Conservation (phyloP, 35 echinoderm and acorn worm genomes). For the Ophiothrix spiculata region DNA sequence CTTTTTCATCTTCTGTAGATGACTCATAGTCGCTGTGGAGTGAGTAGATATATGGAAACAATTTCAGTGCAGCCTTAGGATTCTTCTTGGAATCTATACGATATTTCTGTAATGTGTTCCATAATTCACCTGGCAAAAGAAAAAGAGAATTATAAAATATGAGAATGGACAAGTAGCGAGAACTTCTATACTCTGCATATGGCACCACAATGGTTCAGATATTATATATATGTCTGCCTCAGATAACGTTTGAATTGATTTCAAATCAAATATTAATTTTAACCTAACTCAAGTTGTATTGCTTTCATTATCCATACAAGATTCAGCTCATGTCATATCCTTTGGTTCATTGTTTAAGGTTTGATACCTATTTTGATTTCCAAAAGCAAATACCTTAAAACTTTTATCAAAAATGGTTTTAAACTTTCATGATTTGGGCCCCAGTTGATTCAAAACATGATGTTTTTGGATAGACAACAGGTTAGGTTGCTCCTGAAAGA, state of each 20-base stretch:
- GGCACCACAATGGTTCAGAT: neutral
- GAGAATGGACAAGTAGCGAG: neutral
- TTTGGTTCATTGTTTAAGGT: no score
- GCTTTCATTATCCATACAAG: neutral
- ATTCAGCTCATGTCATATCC: neutral
- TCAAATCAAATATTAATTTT: neutral
- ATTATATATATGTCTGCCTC: neutral
- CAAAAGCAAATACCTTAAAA: no score
- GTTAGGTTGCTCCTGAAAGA: no score
- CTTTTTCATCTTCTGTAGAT: slow-evolving; percentile 56
- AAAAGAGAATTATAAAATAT: neutral
- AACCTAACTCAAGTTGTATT: neutral
- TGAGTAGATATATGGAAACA: slow-evolving; percentile 74
- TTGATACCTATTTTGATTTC: no score
- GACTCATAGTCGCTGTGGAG: slow-evolving; percentile 68
- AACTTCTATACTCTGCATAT: neutral
- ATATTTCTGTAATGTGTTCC: slow-evolving; percentile 53
- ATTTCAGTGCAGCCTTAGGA: slow-evolving; percentile 16
- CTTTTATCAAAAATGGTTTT: no score
- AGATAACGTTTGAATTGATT: neutral
- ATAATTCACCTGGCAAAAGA: slow-evolving; percentile 60
- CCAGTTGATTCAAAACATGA: no score
- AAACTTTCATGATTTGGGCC: no score
- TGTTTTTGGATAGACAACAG: no score
- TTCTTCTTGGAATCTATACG: slow-evolving; percentile 24